Base-by-base conservation (phyloP, 2,888 invertebrate species). In the Oxyscelio sp. region DNA sequence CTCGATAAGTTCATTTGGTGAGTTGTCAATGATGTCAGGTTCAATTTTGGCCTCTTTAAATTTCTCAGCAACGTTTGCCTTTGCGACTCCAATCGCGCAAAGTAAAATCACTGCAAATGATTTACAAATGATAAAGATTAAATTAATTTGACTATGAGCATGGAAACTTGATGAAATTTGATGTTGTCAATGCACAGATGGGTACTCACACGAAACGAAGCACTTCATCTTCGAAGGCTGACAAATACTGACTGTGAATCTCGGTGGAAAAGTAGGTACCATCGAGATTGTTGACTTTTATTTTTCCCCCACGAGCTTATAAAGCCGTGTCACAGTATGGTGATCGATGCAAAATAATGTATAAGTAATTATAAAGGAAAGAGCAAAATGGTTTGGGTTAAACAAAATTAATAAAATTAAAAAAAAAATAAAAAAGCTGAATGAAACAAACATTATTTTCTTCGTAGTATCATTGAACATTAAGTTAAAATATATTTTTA, bases 41-140 rank as follows among this genome's bases (percentile, higher is more conserved):
- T 91, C 90, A 13, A 94, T 92, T 86, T 92, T 91, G 0, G 92
- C 92, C 1, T 89, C 87, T 80, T 91, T 89, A 71, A 94, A 92
- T 9, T 88, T 90, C 17, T 89, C 79, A 31, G 89, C 87, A 6
- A 93, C 95, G 73, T 94, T 91, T 0, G 85, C 90, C 13, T 2
- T 45, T 4, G 24, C 38, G 40, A 89, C 27, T 27, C 89, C 88
- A 48, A 91, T 68, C 8, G 71, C 68, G 52, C 89, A 90, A 15
- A 90, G 34, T 9, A 92, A 61, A 66, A 92, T 65, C 54, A 86
- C 93, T 93, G 54, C 48, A n/a, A n/a, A n/a, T n/a, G n/a, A n/a
- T n/a, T n/a, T n/a, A n/a, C n/a, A n/a, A n/a, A n/a, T n/a, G n/a
- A n/a, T n/a, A n/a, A n/a, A n/a, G n/a, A n/a, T n/a, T n/a, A n/a